Conservation (phyloP, 1,140 invertebrate genomes). For the Drosophila sp. region DNA sequence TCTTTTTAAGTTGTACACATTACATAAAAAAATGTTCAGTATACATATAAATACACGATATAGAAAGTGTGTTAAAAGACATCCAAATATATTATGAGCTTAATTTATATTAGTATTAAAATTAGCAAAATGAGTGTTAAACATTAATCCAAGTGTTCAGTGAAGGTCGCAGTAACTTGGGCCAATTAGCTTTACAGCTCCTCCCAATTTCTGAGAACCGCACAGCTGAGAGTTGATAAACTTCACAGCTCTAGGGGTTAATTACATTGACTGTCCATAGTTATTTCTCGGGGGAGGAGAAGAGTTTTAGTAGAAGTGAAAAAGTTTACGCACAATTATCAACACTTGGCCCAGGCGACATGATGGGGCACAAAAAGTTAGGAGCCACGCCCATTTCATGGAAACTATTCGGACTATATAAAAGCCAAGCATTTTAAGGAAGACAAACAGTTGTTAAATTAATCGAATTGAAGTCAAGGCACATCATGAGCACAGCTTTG, state of each 20-base stretch:
- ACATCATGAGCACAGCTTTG: slow-evolving; percentile 28
- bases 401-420: slow-evolving; percentile 42
- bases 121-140: neutral
- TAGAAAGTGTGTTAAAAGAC: too few species aligned
- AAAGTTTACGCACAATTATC: slow-evolving; percentile 79
- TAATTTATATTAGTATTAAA: too few species aligned
- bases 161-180: slow-evolving; percentile 30
- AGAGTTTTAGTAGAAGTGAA: slow-evolving; percentile 17
- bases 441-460: slow-evolving; percentile 39
- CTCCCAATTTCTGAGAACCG: slow-evolving; percentile 27
- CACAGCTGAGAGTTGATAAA: slow-evolving; percentile 51
- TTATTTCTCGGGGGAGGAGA: neutral
- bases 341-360: slow-evolving; percentile 63
- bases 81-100: too few species aligned
- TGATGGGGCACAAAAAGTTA: slow-evolving; percentile 72
- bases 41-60: too few species aligned
- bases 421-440: slow-evolving; percentile 19
- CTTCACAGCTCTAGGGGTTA: slow-evolving; percentile 58
- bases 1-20: too few species aligned
- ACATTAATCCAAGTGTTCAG: neutral
- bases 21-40: too few species aligned
- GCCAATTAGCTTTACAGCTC: slow-evolving; percentile 14
- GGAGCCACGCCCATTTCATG: slow-evolving; percentile 43
- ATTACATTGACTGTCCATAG: slow-evolving; percentile 56
- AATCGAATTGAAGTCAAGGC: neutral